A percentile compares a stretch with the other conserved stretches of the same genome.
phyloP scores from a whole-genome alignment of 2,113 vertebrate genomes.

The Campylomormyrus tamandua region DNA sequence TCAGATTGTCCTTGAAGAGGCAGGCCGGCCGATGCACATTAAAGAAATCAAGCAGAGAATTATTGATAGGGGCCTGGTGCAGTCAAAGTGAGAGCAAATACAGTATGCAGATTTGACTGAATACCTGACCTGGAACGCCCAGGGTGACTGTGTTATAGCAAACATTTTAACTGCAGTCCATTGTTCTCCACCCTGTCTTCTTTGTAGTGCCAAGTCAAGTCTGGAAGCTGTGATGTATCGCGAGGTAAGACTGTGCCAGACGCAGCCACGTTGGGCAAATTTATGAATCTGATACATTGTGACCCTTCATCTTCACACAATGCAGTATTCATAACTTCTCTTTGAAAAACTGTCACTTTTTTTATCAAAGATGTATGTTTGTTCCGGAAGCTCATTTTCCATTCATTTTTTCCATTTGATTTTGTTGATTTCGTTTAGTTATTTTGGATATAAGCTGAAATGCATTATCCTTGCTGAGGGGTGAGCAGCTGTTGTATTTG shows the following conservation, averaged over 20 bases:
- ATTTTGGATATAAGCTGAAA: neutral
- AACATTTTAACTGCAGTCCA: neutral
- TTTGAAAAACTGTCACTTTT: neutral
- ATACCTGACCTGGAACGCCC: neutral
- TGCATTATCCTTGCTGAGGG: neutral
- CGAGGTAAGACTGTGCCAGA: slow-evolving; percentile 54
- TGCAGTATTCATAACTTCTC: neutral
- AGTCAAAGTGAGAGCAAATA: slow-evolving; percentile 59
- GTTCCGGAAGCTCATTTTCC: neutral
- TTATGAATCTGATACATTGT: neutral
- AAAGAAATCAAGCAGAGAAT: slow-evolving; percentile 73
- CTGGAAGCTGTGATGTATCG: slow-evolving; percentile 72
- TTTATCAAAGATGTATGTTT: neutral
- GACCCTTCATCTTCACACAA: neutral
- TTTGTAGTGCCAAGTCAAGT: slow-evolving; percentile 66
- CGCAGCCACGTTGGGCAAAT: neutral
- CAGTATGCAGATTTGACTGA: neutral
- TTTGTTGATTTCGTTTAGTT: neutral
- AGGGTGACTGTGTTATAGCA: neutral
- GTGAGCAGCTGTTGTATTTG: neutral
- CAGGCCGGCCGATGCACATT: slow-evolving; percentile 69
- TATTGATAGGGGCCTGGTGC: slow-evolving; percentile 66
- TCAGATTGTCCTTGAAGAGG: slow-evolving; percentile 69
- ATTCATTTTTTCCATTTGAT: slow-evolving; percentile 9
- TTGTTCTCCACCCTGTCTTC: neutral